Evolutionary conservation across 2,113 vertebrate species (phyloP).

Genomic region (Chloebia gouldiae): DNA sequence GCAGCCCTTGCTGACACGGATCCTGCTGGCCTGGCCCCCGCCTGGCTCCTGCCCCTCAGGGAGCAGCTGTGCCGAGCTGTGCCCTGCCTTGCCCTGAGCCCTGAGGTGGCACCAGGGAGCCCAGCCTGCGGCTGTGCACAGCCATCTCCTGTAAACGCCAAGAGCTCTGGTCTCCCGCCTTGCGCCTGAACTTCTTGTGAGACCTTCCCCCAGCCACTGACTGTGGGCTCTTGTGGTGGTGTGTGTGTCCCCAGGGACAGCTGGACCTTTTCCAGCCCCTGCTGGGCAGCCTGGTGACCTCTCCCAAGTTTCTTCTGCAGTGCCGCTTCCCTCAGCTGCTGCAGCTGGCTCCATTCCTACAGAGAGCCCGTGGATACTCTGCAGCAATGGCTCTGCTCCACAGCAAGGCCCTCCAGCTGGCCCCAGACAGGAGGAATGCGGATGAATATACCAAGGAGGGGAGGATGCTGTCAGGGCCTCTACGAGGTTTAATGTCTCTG

Average conservation of each 20-base stretch:
- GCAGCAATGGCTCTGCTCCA: background rate
- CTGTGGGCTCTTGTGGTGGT: background rate
- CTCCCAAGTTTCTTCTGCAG: background rate
- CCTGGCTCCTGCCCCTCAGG: background rate
- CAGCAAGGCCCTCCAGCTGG: background rate
- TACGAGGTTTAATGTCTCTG: background rate
- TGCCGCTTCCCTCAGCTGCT: background rate
- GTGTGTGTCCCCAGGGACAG: background rate
- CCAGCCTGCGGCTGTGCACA: background rate
- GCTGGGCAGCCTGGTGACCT: background rate
- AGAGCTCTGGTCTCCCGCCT: rapidly evolving
- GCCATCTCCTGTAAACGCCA: rapidly evolving
- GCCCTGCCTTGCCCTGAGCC: background rate
- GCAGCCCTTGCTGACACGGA: rapidly evolving
- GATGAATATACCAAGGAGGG: background rate
- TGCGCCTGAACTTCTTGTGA: background rate
- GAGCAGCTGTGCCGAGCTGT: background rate
- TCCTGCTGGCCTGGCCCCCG: background rate
- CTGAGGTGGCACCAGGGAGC: background rate
- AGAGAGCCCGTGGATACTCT: rapidly evolving
- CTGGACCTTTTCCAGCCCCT: background rate
- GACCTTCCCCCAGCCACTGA: background rate
- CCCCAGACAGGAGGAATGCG: background rate
- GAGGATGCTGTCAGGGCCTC: background rate
- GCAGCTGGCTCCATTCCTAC: background rate